Conservation (phyloP, 2,113 vertebrate species). For the Corythornis cristatus region DNA sequence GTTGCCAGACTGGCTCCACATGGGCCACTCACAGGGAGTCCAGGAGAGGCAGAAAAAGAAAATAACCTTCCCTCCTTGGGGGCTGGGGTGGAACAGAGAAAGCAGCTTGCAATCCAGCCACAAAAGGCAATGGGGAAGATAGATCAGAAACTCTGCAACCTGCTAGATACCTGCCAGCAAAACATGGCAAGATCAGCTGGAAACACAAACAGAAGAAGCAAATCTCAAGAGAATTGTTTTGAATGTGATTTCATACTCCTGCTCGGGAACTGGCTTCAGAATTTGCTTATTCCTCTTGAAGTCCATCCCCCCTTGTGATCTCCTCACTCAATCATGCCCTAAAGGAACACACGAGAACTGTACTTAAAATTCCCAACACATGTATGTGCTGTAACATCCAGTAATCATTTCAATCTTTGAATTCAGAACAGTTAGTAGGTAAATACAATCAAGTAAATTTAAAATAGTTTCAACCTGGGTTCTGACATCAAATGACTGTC, state of each 20-base stretch:
- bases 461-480: neutral
- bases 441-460: neutral
- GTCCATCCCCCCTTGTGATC: neutral
- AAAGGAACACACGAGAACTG: neutral
- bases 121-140: neutral
- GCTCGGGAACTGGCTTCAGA: neutral
- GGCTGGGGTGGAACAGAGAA: neutral
- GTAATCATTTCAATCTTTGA: neutral
- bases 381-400: neutral
- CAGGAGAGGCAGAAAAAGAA: neutral
- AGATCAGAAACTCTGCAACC: fast-evolving
- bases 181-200: fast-evolving
- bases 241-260: neutral
- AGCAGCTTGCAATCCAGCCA: neutral
- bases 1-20: neutral
- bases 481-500: neutral
- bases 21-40: fast-evolving
- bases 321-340: neutral
- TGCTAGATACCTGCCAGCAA: neutral
- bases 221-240: neutral
- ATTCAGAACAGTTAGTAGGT: neutral
- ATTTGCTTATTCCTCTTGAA: neutral
- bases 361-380: neutral
- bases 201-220: neutral
- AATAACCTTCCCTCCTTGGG: neutral